These are phyloP conservation scores for Oryzaephilus surinamensis DNA, from an alignment of 1,140 invertebrate species.

Conservation along the genomic window DNA sequence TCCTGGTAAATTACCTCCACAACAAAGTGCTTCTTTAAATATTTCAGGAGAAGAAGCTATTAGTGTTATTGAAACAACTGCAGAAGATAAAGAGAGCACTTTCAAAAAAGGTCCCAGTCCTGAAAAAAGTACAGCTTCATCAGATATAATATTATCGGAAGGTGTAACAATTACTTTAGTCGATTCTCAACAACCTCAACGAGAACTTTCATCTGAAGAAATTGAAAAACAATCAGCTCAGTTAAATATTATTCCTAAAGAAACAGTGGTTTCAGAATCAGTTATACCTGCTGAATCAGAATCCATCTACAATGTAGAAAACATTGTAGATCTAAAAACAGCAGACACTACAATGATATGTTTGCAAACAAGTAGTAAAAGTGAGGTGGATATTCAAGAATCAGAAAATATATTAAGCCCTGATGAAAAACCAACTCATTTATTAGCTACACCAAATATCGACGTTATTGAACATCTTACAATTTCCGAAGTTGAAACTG, in stretches of 20 bases:
- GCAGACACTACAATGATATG: constrained; percentile 41
- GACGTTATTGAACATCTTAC: constrained; percentile 43
- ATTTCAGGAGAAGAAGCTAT: constrained; percentile 40
- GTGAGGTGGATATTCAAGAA: constrained; percentile 44
- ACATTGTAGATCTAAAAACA: constrained; percentile 38
- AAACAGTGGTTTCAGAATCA: constrained; percentile 47
- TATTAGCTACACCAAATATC: constrained; percentile 41
- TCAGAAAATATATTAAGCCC: constrained; percentile 42
- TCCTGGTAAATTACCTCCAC: constrained; percentile 23
- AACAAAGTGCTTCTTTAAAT: constrained; percentile 36
- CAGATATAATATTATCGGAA: constrained; percentile 47
- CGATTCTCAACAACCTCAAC: constrained; percentile 49
- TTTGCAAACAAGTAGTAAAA: constrained; percentile 43
- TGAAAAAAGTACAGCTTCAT: constrained; percentile 39
- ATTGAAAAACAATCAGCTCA: constrained; percentile 41
- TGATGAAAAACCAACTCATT: constrained; percentile 36
- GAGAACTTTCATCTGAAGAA: constrained; percentile 38
- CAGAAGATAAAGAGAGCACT: constrained; percentile 51
- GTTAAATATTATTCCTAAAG: constrained; percentile 45
- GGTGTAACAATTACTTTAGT: constrained; percentile 47
- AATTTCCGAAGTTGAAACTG: constrained; percentile 43
- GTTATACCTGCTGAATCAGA: constrained; percentile 49
- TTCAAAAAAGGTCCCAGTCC: constrained; percentile 40
- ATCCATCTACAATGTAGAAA: constrained; percentile 36
- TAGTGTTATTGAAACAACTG: constrained; percentile 40